Conservation (phyloP, 2,797 vertebrate species). For the Hydrocynus forskahlii region DNA sequence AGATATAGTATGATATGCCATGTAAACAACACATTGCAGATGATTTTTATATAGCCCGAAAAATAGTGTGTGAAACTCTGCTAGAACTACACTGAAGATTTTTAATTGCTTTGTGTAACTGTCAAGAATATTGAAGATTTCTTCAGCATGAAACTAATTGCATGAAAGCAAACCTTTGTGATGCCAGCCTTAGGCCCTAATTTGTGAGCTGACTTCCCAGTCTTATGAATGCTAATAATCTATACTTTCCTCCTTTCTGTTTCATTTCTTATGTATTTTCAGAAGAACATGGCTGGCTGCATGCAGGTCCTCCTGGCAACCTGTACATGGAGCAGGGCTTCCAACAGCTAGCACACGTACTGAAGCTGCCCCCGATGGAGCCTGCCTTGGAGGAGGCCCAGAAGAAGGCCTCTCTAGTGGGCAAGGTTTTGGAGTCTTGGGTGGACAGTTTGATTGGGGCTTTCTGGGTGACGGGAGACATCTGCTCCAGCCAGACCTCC, state of each 20-base stretch:
- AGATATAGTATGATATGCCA: no score
- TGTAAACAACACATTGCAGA: no score
- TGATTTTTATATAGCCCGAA: no score
- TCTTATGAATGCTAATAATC: not conserved
- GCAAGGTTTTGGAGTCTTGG: slow-evolving; percentile 85
- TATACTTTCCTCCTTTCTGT: not conserved
- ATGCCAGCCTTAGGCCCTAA: not conserved
- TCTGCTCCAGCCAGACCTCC: slow-evolving; percentile 75
- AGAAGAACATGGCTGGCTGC: slow-evolving; percentile 92
- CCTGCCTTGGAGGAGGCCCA: slow-evolving; percentile 73
- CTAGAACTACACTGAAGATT: no score
- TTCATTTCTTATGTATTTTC: slow-evolving; percentile 20
- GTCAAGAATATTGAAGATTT: no score
- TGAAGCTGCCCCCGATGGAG: slow-evolving; percentile 85
- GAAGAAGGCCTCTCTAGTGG: slow-evolving; percentile 78
- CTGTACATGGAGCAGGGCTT: slow-evolving; percentile 95
- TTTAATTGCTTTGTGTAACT: no score
- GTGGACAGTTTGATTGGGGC: slow-evolving; percentile 76
- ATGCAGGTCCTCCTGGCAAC: slow-evolving; percentile 87
- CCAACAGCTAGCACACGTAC: slow-evolving; percentile 87
- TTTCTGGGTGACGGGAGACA: slow-evolving; percentile 78
- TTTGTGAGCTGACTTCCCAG: not conserved
- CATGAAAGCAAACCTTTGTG: no score
- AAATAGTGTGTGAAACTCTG: no score
- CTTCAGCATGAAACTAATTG: no score